Evolutionary conservation across 2,797 vertebrate species (phyloP).

Genomic region (Hoplostethus atlanticus): DNA sequence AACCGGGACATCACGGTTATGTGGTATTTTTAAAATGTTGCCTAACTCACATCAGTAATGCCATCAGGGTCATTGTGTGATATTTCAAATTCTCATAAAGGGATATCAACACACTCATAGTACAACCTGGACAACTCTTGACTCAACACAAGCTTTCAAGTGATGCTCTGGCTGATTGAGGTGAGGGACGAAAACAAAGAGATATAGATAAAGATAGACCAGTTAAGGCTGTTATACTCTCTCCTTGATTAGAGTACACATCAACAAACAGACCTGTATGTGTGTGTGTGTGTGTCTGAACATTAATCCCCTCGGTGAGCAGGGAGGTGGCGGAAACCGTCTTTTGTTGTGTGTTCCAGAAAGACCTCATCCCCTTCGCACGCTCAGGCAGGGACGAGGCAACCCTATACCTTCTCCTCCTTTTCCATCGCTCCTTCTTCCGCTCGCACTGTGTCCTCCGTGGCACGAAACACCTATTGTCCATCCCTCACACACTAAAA

Average conservation of each 20-base stretch:
- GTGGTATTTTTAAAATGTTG: too few relatives aligned
- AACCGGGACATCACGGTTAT: too few relatives aligned
- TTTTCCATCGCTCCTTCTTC: not conserved
- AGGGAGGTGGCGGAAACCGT: constrained; percentile 23
- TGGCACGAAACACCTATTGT: constrained; percentile 70
- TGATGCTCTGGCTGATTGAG: constrained; percentile 24
- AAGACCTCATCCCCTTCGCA: constrained; percentile 24
- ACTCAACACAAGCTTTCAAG: too few relatives aligned
- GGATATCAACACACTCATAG: too few relatives aligned
- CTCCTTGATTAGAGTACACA: not conserved
- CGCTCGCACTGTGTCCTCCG: not conserved
- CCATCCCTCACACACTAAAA: constrained; percentile 36
- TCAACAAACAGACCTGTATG: constrained; percentile 1
- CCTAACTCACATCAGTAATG: too few relatives aligned
- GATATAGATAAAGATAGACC: not conserved
- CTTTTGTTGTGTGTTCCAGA: constrained; percentile 45
- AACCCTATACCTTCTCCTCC: constrained; percentile 39
- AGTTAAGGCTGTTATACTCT: not conserved
- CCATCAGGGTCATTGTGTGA: not conserved
- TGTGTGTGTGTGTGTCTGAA: not conserved
- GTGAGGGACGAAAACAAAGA: constrained; percentile 12
- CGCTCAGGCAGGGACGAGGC: constrained; percentile 40
- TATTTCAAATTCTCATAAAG: constrained; percentile 19
- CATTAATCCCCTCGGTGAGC: not conserved
- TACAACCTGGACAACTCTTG: too few relatives aligned